A percentile compares a stretch with the other conserved stretches of the same genome.
phyloP scores from a whole-genome alignment of 37 sponge, comb jelly and placozoan species.

The Cladorhizidae sp. region DNA sequence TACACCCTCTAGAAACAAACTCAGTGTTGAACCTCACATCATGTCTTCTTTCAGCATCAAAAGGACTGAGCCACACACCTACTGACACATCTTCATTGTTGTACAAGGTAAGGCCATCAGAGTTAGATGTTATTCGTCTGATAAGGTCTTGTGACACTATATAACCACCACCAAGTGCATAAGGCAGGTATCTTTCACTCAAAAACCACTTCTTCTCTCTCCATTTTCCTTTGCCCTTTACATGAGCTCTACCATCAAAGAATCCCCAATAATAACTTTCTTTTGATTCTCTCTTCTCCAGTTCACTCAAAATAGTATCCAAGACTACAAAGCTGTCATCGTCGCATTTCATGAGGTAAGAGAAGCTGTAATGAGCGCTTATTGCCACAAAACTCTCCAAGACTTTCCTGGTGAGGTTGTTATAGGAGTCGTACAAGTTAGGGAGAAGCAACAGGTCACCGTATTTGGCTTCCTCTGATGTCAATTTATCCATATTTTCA shows the following conservation, averaged over 20 bases:
- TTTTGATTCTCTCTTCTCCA: constrained; percentile 10
- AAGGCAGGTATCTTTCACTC: constrained; percentile 85
- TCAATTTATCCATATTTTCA: background rate
- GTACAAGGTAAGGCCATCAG: constrained; percentile 54
- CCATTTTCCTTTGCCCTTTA: constrained; percentile 80
- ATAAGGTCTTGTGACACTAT: constrained; percentile 71
- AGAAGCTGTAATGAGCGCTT: constrained; percentile 34
- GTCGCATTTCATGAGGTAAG: constrained; percentile 82
- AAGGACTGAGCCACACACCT: constrained; percentile 84
- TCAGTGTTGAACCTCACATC: constrained; percentile 91
- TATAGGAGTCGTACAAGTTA: constrained; percentile 60
- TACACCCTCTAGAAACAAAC: constrained; percentile 84
- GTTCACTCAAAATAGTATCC: constrained; percentile 38
- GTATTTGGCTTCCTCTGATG: constrained; percentile 15
- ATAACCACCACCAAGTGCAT: constrained; percentile 92
- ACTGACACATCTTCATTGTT: constrained; percentile 89
- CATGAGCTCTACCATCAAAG: constrained; percentile 77
- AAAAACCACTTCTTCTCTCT: constrained; percentile 77
- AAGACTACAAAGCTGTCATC: constrained; percentile 81
- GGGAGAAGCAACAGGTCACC: constrained; percentile 69
- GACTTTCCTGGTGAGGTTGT: constrained; percentile 76
- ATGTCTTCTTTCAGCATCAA: constrained; percentile 68
- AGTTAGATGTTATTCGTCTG: constrained; percentile 34
- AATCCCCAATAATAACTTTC: constrained; percentile 88
- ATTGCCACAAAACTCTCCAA: constrained; percentile 51